Evolutionary conservation across 2,888 invertebrate genomes (phyloP).

Genomic region (Dryadula phaetusa): DNA sequence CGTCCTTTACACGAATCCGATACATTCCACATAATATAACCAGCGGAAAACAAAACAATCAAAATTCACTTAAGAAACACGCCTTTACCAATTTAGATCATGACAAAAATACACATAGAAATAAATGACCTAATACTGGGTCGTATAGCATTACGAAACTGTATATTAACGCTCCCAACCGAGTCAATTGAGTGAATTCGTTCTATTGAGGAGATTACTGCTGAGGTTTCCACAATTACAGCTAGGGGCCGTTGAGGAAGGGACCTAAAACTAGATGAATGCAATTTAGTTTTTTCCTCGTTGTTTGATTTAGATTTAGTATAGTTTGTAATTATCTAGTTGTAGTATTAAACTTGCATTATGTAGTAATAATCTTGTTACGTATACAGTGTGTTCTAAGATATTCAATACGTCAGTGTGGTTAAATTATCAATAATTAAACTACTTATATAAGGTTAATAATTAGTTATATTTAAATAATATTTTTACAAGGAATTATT

Average conservation of each 20-base stretch:
- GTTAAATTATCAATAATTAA: no score
- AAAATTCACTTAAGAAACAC: constrained; percentile 19
- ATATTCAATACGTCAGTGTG: no score
- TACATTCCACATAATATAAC: background rate
- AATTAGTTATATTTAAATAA: no score
- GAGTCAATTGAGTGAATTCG: constrained; percentile 75
- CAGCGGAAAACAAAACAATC: constrained; percentile 22
- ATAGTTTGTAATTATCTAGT: background rate
- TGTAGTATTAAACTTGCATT: background rate
- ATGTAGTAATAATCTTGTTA: no score
- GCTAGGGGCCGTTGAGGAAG: constrained; percentile 51
- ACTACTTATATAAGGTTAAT: no score
- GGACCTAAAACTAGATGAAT: constrained; percentile 48
- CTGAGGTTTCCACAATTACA: constrained; percentile 58
- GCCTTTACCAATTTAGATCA: constrained; percentile 30
- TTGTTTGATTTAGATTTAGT: constrained; percentile 36
- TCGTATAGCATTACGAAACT: constrained; percentile 41
- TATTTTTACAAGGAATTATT: background rate
- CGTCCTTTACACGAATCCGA: background rate
- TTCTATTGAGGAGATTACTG: constrained; percentile 65
- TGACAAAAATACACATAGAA: constrained; percentile 37
- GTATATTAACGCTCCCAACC: constrained; percentile 61
- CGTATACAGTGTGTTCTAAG: no score
- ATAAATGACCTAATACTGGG: constrained; percentile 35
- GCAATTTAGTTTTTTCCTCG: constrained; percentile 43